Evolutionary conservation across 2,797 vertebrate genomes (phyloP).

Genomic region (Botia kubotai): DNA sequence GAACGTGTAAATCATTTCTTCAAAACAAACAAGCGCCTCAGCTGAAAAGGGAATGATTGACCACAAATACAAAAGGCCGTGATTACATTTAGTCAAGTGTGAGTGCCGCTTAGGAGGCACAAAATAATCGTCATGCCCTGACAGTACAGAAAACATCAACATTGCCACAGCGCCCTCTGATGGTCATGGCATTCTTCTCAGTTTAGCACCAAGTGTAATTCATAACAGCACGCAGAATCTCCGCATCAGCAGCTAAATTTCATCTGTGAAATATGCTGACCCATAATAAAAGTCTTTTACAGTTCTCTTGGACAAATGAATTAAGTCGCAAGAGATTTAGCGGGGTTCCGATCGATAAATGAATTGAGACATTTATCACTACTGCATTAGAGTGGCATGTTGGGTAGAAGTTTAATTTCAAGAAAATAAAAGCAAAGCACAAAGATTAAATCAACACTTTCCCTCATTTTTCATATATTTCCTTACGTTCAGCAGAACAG

Average conservation of each 20-base stretch:
- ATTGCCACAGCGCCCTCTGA: slow-evolving; percentile 34
- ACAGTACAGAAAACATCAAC: not conserved
- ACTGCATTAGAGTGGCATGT: slow-evolving; percentile 23
- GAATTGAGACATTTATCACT: slow-evolving; percentile 44
- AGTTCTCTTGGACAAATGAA: slow-evolving; percentile 2
- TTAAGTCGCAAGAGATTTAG: not conserved
- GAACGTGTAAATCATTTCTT: not conserved
- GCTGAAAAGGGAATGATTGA: not conserved
- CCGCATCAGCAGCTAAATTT: not conserved
- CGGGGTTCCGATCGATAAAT: slow-evolving; percentile 46
- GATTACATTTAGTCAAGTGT: not conserved
- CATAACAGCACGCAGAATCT: slow-evolving; percentile 11
- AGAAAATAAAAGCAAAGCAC: slow-evolving; percentile 25
- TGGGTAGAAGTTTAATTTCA: slow-evolving; percentile 41
- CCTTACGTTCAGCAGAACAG: slow-evolving; percentile 33
- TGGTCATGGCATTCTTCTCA: slow-evolving; percentile 25
- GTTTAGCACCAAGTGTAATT: slow-evolving; percentile 25
- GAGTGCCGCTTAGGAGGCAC: not conserved
- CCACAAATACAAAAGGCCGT: not conserved
- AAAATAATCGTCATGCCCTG: not conserved
- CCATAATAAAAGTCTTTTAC: slow-evolving; percentile 1
- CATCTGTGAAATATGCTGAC: slow-evolving; percentile 21
- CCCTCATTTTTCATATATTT: slow-evolving; percentile 23
- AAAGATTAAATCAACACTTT: slow-evolving; percentile 40
- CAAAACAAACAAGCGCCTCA: not conserved